Percentiles rank a stretch among this genome's conserved stretches.
Conservation (phyloP, 2,888 invertebrate species). For the Drosophila demipolita region DNA sequence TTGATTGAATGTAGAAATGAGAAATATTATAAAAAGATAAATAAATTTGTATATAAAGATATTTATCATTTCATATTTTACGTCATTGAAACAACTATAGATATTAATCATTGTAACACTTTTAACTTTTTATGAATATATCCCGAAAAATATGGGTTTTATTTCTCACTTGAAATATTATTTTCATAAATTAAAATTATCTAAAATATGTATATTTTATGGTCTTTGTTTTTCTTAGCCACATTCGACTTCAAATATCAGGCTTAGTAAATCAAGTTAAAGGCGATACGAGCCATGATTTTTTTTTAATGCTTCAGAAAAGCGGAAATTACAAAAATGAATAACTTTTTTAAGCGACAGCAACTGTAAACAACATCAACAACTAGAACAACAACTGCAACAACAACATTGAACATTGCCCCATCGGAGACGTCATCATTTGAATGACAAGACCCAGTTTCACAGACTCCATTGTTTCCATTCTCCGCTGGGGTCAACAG, state of each 20-base stretch:
- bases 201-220: not conserved
- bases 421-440: slow-evolving; percentile 21
- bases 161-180: not conserved
- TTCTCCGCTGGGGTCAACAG: not conserved
- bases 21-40: not conserved
- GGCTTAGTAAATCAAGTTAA: not conserved
- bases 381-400: slow-evolving; percentile 10
- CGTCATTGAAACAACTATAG: not conserved
- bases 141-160: not conserved
- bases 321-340: slow-evolving; percentile 13
- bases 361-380: slow-evolving; percentile 7
- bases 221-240: not conserved
- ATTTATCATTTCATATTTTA: not conserved
- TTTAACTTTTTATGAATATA: not conserved
- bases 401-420: slow-evolving; percentile 8
- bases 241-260: not conserved
- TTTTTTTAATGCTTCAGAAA: slow-evolving; percentile 30
- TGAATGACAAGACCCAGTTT: slow-evolving; percentile 21
- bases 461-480: slow-evolving; percentile 2
- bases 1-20: fast-evolving
- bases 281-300: not conserved
- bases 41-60: not conserved
- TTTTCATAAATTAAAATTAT: too few species aligned
- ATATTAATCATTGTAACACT: not conserved
- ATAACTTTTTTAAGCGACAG: slow-evolving; percentile 27